These are phyloP conservation scores for Clivina fossor DNA, from an alignment of 2,888 invertebrate genomes.

Conservation along the genomic window DNA sequence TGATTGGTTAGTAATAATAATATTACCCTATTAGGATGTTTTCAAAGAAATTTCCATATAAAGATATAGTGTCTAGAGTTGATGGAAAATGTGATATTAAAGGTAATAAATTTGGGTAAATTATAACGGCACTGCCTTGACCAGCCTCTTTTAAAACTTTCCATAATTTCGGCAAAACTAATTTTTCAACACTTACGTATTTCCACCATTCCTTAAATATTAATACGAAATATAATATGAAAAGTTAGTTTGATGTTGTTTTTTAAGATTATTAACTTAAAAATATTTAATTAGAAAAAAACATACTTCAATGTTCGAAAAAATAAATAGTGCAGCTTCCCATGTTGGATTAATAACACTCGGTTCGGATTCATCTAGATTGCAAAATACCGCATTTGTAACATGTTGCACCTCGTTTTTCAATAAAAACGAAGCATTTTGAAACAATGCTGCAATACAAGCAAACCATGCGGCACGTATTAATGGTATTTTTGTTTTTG, in stretches of 20 bases:
- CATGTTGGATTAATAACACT: slow-evolving; percentile 68
- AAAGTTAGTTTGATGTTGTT: no score
- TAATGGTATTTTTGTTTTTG: slow-evolving; percentile 58
- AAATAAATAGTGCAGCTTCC: slow-evolving; percentile 69
- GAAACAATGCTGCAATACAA: slow-evolving; percentile 63
- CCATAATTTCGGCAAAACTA: slow-evolving; percentile 72
- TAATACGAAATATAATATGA: neutral
- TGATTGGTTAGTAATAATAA: slow-evolving; percentile 17
- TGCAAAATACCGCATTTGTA: slow-evolving; percentile 61
- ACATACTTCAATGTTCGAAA: slow-evolving; percentile 59
- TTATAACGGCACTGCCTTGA: slow-evolving; percentile 71
- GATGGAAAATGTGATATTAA: slow-evolving; percentile 70
- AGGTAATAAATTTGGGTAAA: slow-evolving; percentile 76
- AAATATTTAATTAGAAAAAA: slow-evolving; percentile 2
- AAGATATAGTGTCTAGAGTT: slow-evolving; percentile 55
- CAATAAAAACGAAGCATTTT: slow-evolving; percentile 59
- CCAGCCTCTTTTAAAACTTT: slow-evolving; percentile 69
- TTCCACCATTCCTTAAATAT: slow-evolving; percentile 67
- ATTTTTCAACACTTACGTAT: slow-evolving; percentile 71
- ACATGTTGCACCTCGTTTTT: slow-evolving; percentile 59
- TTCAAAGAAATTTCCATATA: slow-evolving; percentile 68
- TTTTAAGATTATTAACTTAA: neutral
- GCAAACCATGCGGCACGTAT: slow-evolving; percentile 69
- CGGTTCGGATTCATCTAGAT: slow-evolving; percentile 71
- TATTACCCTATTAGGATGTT: slow-evolving; percentile 67